Evolutionary conservation across 64 coral and sea anemone species (phyloP).

Genomic region (Astreopora myriophthalma): DNA sequence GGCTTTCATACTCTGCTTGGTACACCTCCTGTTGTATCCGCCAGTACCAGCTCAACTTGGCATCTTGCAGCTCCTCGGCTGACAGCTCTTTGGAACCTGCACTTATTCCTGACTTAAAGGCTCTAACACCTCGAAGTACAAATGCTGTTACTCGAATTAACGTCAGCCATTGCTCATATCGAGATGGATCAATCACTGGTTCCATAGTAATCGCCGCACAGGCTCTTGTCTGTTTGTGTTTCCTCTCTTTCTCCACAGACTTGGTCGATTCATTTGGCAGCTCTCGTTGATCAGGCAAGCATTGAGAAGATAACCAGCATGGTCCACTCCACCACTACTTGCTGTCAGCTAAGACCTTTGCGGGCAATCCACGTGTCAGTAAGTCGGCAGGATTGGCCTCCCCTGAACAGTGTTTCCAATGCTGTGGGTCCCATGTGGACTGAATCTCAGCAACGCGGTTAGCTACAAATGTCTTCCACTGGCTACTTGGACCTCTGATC

Average conservation of each 20-base stretch:
- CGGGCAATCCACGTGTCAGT: not conserved
- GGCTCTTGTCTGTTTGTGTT: conserved; percentile 22
- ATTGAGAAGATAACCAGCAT: not conserved
- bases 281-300: not conserved
- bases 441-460: not conserved
- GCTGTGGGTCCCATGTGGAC: not conserved
- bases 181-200: conserved; percentile 17
- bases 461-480: not conserved
- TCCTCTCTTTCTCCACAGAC: conserved; percentile 1
- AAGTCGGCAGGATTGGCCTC: not conserved
- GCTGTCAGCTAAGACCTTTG: not conserved
- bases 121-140: not conserved
- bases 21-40: no score
- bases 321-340: conserved; percentile 6
- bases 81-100: not conserved
- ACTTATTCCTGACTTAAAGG: not conserved
- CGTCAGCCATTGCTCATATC: conserved; percentile 1
- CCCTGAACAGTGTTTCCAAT: not conserved
- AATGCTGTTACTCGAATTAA: not conserved
- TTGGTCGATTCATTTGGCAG: not conserved
- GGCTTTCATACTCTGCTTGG: no score
- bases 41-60: no score
- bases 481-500: not conserved
- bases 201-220: conserved; percentile 3
- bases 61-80: not conserved